A percentile compares a stretch with the other conserved stretches of the same genome.
Conservation (phyloP, 1,140 invertebrate genomes). For the Monomorium pharaonis region DNA sequence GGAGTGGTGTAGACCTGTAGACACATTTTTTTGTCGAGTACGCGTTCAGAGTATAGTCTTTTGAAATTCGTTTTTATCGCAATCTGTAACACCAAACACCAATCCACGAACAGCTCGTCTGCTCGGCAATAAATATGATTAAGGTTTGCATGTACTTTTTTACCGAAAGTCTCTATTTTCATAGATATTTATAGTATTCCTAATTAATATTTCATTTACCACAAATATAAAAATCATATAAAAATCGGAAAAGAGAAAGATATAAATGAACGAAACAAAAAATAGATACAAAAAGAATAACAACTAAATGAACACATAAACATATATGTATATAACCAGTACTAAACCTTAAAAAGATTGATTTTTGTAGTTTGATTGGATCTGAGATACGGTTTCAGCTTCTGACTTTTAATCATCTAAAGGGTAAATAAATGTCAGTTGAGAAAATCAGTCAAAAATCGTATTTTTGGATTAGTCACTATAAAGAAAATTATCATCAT, state of each 20-base stretch:
- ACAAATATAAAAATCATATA: too few relatives aligned
- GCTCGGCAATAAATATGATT: neutral
- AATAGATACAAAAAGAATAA: neutral
- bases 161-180: neutral
- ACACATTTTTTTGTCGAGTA: constrained; percentile 32
- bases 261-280: neutral
- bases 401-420: neutral
- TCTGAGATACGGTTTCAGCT: neutral
- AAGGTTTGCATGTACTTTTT: neutral
- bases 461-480: neutral
- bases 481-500: neutral
- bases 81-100: constrained; percentile 32
- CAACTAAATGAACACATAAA: neutral
- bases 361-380: neutral
- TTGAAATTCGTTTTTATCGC: constrained; percentile 57
- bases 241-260: neutral
- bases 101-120: neutral
- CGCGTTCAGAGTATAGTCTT: constrained; percentile 30
- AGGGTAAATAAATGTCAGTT: neutral
- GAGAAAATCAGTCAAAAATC: too few relatives aligned
- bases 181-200: neutral
- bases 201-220: neutral
- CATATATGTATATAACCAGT: neutral
- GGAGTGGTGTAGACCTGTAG: constrained; percentile 41
- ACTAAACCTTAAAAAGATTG: neutral